Evolutionary conservation across 1,140 invertebrate genomes (phyloP), one percentile per base, ranked within the genome.

Genomic region (Armadillidium nasatum): DNA sequence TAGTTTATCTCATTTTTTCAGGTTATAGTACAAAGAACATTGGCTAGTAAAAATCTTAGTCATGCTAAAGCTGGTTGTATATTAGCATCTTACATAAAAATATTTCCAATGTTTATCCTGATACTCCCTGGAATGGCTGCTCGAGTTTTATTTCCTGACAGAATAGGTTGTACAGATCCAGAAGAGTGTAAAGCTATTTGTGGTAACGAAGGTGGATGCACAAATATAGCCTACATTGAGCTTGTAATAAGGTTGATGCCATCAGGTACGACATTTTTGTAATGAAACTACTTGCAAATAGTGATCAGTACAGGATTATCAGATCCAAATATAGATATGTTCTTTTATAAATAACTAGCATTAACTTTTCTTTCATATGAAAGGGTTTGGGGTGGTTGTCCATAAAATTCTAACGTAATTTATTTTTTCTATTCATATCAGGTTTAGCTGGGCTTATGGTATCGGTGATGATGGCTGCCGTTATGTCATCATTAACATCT

Each of bases 51-150:
- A 81, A 87, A 87, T 80, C 83, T 88, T 73, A 82, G 83, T 10
- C 85, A 88, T 81, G 88, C 87, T 7, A 88, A 88, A 82, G 88
- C 84, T 44, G 88, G 87, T 0, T 85, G 84, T 22, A 84, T 88
- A 33, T 71, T 88, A 44, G 88, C 88, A 10, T 87, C 87, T 7
- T 87, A 86, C 80, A 81, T 88, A 10, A 88, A 88, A 81, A 84
- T 88, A 72, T 78, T 88, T 15, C 88, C 88, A 9, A 79, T 88
- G 68, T 88, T 84, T 81, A 80, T 88, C 0, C 86, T 88, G 45
- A 86, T 88, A 15, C 85, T 88, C 74, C 88, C 88, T 21, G 88
- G 88, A 54, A 88, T 88, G 88, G 87, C 88, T 60, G 83, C 87
- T 7, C 83, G 88, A 44, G 85, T 88, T 50, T 81, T 88, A 0